Conservation (phyloP, 2,888 invertebrate genomes). For the Trilocha varians region DNA sequence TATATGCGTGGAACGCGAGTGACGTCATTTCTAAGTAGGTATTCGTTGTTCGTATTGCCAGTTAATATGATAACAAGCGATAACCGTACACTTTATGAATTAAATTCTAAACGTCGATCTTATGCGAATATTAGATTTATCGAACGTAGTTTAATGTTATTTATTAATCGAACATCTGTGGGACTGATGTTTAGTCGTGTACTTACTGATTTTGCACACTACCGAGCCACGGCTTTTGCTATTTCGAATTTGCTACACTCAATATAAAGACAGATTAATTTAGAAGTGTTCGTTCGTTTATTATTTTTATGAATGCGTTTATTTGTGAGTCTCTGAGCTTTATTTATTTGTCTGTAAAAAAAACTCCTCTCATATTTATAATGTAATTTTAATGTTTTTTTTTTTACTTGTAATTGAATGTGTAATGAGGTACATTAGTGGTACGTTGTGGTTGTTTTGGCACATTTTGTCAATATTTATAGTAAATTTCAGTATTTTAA, state of each 20-base stretch:
- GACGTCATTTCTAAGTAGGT: constrained; percentile 10
- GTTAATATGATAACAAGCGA: constrained; percentile 36
- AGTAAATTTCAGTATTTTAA: background rate
- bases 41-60: constrained; percentile 40
- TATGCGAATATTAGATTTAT: constrained; percentile 49
- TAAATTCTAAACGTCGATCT: constrained; percentile 56
- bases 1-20: background rate
- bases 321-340: constrained; percentile 1
- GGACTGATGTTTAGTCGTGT: constrained; percentile 35
- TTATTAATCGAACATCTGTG: constrained; percentile 48
- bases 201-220: constrained; percentile 44
- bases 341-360: background rate
- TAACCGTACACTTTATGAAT: constrained; percentile 30
- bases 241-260: constrained; percentile 32
- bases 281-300: constrained; percentile 17
- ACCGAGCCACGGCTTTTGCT: constrained; percentile 30
- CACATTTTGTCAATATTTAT: background rate
- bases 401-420: background rate
- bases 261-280: constrained; percentile 41
- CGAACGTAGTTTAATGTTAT: constrained; percentile 44
- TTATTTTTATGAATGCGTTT: constrained; percentile 2
- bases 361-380: constrained; percentile 2
- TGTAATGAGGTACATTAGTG: constrained; percentile 2
- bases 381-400: constrained; percentile 3
- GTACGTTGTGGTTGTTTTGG: background rate